A percentile compares a stretch with the other conserved stretches of the same genome.
phyloP scores from a whole-genome alignment of 2,888 invertebrate genomes.

The Oligia strigilis region DNA sequence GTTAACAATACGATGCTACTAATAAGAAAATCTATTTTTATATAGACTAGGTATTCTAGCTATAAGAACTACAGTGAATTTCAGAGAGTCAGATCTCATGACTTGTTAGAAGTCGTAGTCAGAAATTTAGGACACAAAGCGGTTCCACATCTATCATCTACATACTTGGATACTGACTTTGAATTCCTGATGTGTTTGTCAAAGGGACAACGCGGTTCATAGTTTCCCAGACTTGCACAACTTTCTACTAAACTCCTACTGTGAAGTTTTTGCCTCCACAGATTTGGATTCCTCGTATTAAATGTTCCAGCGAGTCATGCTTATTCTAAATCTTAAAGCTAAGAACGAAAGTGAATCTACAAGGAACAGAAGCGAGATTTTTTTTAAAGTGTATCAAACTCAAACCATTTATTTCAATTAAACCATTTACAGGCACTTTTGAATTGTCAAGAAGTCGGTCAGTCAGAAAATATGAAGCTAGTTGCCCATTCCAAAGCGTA shows the following conservation, averaged over 20 bases:
- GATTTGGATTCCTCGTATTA: background rate
- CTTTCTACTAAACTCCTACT: conserved; percentile 4
- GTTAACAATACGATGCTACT: too few relatives aligned
- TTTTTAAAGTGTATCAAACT: too few relatives aligned
- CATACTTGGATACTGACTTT: conserved; percentile 4
- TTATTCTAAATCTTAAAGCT: background rate
- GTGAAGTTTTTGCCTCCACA: background rate
- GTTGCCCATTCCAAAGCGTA: too few relatives aligned
- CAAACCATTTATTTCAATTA: too few relatives aligned
- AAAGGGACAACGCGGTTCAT: background rate
- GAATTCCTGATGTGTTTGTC: conserved; percentile 8
- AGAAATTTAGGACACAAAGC: conserved; percentile 5
- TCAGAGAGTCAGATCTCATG: background rate
- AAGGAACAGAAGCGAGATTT: too few relatives aligned
- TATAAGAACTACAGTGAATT: background rate
- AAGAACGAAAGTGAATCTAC: too few relatives aligned
- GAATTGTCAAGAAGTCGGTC: too few relatives aligned
- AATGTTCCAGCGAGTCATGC: background rate
- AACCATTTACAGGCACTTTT: too few relatives aligned
- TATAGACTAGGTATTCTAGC: too few relatives aligned
- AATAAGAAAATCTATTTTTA: background rate
- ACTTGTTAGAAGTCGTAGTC: background rate
- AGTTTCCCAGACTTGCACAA: conserved; percentile 14
- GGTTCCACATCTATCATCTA: conserved; percentile 1
- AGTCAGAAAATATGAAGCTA: too few relatives aligned